Percentiles rank a stretch among this genome's conserved stretches.
Evolutionary conservation across 2,797 vertebrate genomes (phyloP).

Genomic region (Ptychobarbus kaznakovi): DNA sequence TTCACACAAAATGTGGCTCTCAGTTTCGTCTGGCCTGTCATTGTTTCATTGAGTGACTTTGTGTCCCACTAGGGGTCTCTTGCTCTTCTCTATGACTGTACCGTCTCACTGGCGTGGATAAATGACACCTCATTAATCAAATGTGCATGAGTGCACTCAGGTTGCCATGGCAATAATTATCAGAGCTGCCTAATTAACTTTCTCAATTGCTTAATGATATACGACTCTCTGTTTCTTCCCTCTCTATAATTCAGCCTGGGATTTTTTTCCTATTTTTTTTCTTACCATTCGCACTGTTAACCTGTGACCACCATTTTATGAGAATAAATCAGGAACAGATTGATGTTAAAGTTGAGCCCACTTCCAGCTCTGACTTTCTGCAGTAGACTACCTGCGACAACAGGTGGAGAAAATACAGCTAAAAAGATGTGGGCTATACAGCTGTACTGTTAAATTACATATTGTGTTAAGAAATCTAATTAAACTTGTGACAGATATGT

Average conservation of each 20-base stretch:
- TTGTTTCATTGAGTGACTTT: slow-evolving; percentile 43
- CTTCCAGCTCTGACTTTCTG: slow-evolving; percentile 26
- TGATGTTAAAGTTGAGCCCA: slow-evolving; percentile 48
- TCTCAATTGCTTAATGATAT: slow-evolving; percentile 86
- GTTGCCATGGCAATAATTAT: slow-evolving; percentile 87
- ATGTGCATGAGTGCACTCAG: slow-evolving; percentile 82
- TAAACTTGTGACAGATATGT: neutral
- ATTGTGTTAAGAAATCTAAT: neutral
- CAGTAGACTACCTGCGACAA: neutral
- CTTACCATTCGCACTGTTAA: slow-evolving; percentile 68
- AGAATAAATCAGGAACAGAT: slow-evolving; percentile 73
- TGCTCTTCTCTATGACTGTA: slow-evolving; percentile 63
- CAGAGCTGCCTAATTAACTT: slow-evolving; percentile 85
- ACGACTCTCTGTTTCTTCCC: slow-evolving; percentile 72
- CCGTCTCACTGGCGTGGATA: slow-evolving; percentile 67
- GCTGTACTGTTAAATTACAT: neutral
- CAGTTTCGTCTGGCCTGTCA: slow-evolving; percentile 14
- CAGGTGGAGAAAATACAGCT: slow-evolving; percentile 14
- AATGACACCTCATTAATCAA: slow-evolving; percentile 83
- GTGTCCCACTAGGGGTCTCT: slow-evolving; percentile 77
- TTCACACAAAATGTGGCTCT: neutral
- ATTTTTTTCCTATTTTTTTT: slow-evolving; percentile 57
- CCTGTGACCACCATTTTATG: slow-evolving; percentile 71
- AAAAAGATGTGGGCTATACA: neutral
- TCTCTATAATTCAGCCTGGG: slow-evolving; percentile 75